Base-by-base conservation (phyloP, 2,888 invertebrate species). In the Cheilosia grossa region DNA sequence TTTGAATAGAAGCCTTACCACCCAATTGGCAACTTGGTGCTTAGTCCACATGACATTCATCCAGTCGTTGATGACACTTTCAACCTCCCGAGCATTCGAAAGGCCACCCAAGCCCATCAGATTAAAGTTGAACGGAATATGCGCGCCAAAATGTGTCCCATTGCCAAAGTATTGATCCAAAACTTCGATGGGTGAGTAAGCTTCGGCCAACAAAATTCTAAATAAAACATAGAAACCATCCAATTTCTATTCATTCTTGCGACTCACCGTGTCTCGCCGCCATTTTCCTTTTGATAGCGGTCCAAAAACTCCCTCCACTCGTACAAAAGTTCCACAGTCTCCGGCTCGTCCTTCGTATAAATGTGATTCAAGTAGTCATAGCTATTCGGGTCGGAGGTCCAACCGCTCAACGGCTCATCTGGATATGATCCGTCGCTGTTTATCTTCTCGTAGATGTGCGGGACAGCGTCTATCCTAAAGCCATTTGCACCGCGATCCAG, bases 401-500 rank as follows among this genome's bases (percentile, higher is more conserved):
- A 86, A 0, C 93, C 93, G 83, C 92, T 93, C 0, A 92, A 51
- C 0, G 94, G 94, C 67, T 94, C 94, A 82, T 94, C 93, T 0
- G 87, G 88, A 77, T 89, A 91, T 3, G 88, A 88, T 6, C 89
- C 90, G 74, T 91, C 78, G 0, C 74, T 81, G 59, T 88, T 83
- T 1, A 87, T 87, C 0, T 7, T 9, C 88, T 94, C 94, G 1
- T 93, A 93, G 17, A 94, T 89, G 88, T 94, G 93, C 0, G 94
- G 94, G 1, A 95, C 92, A 0, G 95, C 95, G 87, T 95, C 95
- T 0, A 96, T 92, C 63, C 96, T 93, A 89, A 97, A 96, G 0
- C 97, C 97, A 89, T 96, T 95, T 0, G 95, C 94, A 0, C 96
- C 97, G 77, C 94, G 93, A 64, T 95, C 94, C 19, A 97, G 90